Conservation (phyloP, 2,797 vertebrate species). For the Galaxias olidus region DNA sequence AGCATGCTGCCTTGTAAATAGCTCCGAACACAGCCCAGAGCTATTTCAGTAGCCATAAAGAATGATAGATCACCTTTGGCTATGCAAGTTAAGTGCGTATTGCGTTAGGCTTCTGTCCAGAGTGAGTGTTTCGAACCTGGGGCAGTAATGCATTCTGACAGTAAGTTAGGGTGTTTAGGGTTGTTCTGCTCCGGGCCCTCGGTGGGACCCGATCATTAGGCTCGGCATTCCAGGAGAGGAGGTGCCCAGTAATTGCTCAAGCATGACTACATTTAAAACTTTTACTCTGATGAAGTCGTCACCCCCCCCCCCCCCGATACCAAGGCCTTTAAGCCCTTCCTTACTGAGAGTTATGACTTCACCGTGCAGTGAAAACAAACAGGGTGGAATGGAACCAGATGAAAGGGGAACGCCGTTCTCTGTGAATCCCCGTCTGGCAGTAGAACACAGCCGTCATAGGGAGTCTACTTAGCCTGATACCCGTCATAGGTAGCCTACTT, state of each 20-base stretch:
- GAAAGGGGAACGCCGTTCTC: constrained; percentile 2
- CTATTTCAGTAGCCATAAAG: constrained; percentile 5
- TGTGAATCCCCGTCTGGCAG: too few species aligned
- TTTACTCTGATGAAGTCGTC: background rate
- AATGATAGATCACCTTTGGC: background rate
- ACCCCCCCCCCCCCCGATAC: background rate
- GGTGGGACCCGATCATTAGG: constrained; percentile 17
- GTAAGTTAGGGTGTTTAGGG: constrained; percentile 19
- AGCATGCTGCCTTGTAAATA: background rate
- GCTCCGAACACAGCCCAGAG: background rate
- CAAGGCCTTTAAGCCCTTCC: constrained; percentile 51
- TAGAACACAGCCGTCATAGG: too few species aligned
- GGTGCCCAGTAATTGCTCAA: constrained; percentile 29
- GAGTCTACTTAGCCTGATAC: too few species aligned
- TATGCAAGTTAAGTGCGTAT: background rate
- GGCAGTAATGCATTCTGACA: constrained; percentile 11
- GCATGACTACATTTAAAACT: background rate
- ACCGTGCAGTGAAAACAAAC: constrained; percentile 61
- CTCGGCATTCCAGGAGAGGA: constrained; percentile 32
- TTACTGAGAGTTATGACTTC: constrained; percentile 56
- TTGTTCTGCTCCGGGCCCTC: background rate
- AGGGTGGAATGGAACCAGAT: constrained; percentile 56
- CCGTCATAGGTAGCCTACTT: too few species aligned
- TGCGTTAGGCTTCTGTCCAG: background rate
- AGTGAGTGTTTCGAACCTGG: background rate